These are phyloP conservation scores for Cerastis leucographa DNA, from an alignment of 2,888 invertebrate genomes.

Conservation along the genomic window DNA sequence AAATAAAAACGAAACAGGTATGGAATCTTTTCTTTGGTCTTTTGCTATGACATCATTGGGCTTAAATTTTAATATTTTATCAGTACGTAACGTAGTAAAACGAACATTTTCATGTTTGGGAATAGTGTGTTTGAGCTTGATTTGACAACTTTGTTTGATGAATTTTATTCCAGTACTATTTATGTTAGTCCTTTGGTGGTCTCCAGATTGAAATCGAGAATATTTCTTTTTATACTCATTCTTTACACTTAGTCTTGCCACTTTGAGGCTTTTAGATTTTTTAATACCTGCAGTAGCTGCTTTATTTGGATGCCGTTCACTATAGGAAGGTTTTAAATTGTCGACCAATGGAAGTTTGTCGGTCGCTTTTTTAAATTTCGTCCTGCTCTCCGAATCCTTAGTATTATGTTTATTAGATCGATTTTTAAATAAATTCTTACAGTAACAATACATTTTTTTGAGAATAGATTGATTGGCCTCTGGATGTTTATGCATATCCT, in stretches of 20 bases:
- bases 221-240: slow-evolving; percentile 39
- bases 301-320: slow-evolving; percentile 50
- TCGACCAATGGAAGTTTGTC: slow-evolving; percentile 14
- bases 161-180: background rate
- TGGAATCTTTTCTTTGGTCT: slow-evolving; percentile 9
- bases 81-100: slow-evolving; percentile 1
- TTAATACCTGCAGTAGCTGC: slow-evolving; percentile 30
- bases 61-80: slow-evolving; percentile 8
- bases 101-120: slow-evolving; percentile 16
- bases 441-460: slow-evolving; percentile 18
- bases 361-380: background rate
- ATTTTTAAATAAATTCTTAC: slow-evolving; percentile 41
- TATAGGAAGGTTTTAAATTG: slow-evolving; percentile 59
- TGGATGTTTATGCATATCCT: background rate
- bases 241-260: slow-evolving; percentile 30
- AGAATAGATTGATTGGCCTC: slow-evolving; percentile 9
- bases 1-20: slow-evolving; percentile 29
- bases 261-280: slow-evolving; percentile 56
- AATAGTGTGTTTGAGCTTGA: background rate
- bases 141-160: slow-evolving; percentile 16
- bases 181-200: slow-evolving; percentile 12
- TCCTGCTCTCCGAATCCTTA: background rate
- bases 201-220: slow-evolving; percentile 54
- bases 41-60: background rate
- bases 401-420: slow-evolving; percentile 3